These are phyloP conservation scores for Naja naja DNA, from an alignment of 2,113 vertebrate species.

Conservation along the genomic window DNA sequence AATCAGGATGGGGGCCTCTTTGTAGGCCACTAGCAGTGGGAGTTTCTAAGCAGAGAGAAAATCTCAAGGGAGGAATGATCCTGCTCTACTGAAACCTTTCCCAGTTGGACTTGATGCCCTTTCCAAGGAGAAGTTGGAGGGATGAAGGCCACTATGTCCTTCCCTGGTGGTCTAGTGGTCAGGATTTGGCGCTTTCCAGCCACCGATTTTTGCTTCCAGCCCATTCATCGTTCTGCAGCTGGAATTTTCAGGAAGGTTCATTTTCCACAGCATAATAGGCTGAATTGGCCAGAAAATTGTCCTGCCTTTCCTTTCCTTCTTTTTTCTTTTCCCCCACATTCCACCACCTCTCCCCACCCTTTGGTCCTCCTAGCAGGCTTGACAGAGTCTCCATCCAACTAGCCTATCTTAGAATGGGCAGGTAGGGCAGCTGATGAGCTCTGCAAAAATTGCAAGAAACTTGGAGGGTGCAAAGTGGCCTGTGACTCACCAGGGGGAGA, in stretches of 20 bases:
- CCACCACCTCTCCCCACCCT: not conserved
- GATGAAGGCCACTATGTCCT: no score
- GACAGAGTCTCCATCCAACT: not conserved
- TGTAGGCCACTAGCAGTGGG: no score
- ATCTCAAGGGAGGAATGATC: not conserved
- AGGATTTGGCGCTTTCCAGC: slow-evolving; percentile 82
- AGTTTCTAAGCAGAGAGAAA: not conserved
- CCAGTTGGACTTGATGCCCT: not conserved
- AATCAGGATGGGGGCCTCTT: no score
- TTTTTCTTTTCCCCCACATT: not conserved
- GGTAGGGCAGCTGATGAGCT: not conserved
- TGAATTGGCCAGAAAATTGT: no score
- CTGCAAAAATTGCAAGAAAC: no score
- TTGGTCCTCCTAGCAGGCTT: not conserved
- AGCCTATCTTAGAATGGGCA: not conserved
- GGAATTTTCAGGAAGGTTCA: not conserved
- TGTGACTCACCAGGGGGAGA: no score
- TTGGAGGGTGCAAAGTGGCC: no score
- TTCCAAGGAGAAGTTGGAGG: not conserved
- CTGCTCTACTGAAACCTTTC: not conserved
- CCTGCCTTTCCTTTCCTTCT: not conserved
- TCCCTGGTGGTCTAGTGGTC: slow-evolving; percentile 82
- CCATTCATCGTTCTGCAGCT: not conserved
- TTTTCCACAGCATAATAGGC: no score
- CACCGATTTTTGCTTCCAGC: slow-evolving; percentile 50